Percentiles rank a stretch among this genome's conserved stretches.
Evolutionary conservation across 2,888 invertebrate genomes (phyloP).

Genomic region (Allolobophora icterica): DNA sequence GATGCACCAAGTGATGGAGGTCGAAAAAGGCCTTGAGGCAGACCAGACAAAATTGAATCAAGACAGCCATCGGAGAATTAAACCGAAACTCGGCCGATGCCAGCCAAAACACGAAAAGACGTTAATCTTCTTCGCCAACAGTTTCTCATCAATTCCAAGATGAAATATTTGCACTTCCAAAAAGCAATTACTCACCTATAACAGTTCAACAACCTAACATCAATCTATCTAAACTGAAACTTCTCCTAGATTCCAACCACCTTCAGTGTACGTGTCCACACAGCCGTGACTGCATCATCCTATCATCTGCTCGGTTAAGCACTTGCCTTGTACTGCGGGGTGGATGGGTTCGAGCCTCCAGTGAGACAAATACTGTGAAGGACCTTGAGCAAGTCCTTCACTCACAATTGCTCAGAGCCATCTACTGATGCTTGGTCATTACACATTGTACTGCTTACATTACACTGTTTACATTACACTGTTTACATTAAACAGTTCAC

Average conservation of each 20-base stretch:
- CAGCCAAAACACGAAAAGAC: neutral
- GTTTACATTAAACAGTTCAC: no score
- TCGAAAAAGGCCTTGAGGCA: neutral
- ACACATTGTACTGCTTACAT: no score
- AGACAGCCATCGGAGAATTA: neutral
- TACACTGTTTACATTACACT: no score
- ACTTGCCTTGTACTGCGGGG: no score
- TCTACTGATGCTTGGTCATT: no score
- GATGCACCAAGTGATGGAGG: neutral
- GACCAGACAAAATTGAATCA: neutral
- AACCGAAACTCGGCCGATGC: neutral
- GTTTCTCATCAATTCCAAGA: constrained; percentile 1
- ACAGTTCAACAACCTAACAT: neutral
- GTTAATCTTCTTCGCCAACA: neutral
- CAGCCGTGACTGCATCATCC: neutral
- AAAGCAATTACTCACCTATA: neutral
- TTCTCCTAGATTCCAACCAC: neutral
- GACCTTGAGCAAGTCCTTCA: no score
- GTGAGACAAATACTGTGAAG: no score
- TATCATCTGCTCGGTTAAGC: neutral
- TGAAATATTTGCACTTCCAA: neutral
- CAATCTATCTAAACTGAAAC: neutral
- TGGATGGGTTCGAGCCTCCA: no score
- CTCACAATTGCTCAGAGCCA: no score
- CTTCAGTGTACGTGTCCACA: neutral